These are phyloP conservation scores for Coregonus clupeaformis DNA, from an alignment of 2,113 vertebrate species.

Conservation along the genomic window DNA sequence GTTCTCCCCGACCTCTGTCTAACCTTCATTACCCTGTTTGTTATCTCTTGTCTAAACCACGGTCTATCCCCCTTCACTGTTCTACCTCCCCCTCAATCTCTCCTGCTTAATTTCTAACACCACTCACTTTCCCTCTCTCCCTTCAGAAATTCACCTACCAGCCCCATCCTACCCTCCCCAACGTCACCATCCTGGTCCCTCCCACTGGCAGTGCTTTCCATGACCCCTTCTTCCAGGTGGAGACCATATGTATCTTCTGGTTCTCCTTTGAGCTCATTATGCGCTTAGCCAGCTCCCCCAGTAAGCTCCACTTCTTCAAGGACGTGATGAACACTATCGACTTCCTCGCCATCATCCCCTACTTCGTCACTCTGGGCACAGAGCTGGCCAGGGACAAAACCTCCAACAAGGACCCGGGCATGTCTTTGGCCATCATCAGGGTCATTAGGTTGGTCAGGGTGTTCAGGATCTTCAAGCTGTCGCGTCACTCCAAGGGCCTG, in stretches of 20 bases:
- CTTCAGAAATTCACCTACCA: conserved; percentile 46
- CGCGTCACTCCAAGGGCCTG: conserved; percentile 88
- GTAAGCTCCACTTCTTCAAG: conserved; percentile 86
- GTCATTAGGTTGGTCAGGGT: conserved; percentile 85
- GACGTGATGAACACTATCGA: conserved; percentile 95
- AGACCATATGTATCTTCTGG: conserved; percentile 91
- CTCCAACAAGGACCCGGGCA: conserved; percentile 73
- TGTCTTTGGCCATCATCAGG: conserved; percentile 85
- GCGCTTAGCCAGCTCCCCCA: conserved; percentile 80
- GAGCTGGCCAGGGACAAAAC: conserved; percentile 74
- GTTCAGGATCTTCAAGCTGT: conserved; percentile 92
- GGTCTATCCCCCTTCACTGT: background rate
- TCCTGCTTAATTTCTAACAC: conserved; percentile 3
- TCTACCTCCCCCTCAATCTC: background rate
- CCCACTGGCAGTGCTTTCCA: conserved; percentile 63
- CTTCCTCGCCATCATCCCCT: conserved; percentile 89
- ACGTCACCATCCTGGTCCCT: conserved; percentile 48
- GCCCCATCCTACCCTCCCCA: conserved; percentile 40
- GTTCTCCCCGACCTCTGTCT: too few relatives aligned
- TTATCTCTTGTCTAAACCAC: background rate
- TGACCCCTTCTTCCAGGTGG: conserved; percentile 90
- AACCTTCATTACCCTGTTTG: too few relatives aligned
- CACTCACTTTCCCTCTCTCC: background rate
- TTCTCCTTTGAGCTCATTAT: conserved; percentile 88
- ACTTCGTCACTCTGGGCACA: conserved; percentile 86